A percentile compares a stretch with the other conserved stretches of the same genome.
Conservation (phyloP, 2,888 invertebrate species). For the Hipparchia semele region DNA sequence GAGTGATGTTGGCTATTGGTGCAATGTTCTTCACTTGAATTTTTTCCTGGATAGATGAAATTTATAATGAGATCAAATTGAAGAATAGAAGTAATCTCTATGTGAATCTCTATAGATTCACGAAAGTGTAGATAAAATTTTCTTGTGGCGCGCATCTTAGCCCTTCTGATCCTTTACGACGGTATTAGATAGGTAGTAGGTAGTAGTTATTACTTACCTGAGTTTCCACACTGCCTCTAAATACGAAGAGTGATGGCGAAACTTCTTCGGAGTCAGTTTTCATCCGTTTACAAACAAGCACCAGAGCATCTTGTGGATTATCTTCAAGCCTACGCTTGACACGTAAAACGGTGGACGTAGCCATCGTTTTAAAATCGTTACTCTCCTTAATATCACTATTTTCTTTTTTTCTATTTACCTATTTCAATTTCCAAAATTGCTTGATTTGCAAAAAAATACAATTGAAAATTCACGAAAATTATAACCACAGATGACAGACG, state of each 20-base stretch:
- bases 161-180: neutral
- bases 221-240: slow-evolving; percentile 87
- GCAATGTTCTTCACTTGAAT: slow-evolving; percentile 60
- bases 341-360: slow-evolving; percentile 86
- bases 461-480: no score
- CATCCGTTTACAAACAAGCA: slow-evolving; percentile 87
- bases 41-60: slow-evolving; percentile 58
- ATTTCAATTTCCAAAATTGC: no score
- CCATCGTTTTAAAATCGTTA: slow-evolving; percentile 35
- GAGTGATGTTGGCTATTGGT: slow-evolving; percentile 41
- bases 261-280: slow-evolving; percentile 82
- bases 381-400: neutral
- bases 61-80: neutral
- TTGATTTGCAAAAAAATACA: no score
- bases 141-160: no score
- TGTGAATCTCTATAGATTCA: no score
- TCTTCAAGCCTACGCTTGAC: slow-evolving; percentile 89
- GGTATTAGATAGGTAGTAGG: no score
- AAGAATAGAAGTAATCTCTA: neutral
- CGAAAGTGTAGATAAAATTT: no score
- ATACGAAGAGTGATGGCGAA: slow-evolving; percentile 86
- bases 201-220: slow-evolving; percentile 69
- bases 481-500: no score
- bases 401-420: neutral
- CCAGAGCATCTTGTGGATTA: slow-evolving; percentile 87